Percentiles rank a stretch among this genome's conserved stretches.
These are phyloP conservation scores for Dasypogon diadema DNA, from an alignment of 2,888 invertebrate species.

Conservation along the genomic window DNA sequence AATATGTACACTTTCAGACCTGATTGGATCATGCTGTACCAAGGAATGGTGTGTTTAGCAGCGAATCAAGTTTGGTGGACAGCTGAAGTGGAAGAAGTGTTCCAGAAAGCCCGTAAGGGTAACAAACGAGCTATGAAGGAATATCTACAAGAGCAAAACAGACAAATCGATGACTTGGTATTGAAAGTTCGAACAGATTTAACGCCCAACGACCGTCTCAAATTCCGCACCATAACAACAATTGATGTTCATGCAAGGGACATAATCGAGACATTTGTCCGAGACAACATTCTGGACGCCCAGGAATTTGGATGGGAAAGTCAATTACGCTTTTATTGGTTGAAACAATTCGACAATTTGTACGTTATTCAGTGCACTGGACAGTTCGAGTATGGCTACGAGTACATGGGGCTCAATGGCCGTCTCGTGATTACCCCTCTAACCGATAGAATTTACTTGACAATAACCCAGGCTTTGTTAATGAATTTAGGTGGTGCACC, in stretches of 20 bases:
- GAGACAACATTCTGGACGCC: slow-evolving; percentile 84
- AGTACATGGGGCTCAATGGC: slow-evolving; percentile 95
- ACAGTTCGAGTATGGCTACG: slow-evolving; percentile 91
- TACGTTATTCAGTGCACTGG: slow-evolving; percentile 87
- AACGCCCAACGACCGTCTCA: slow-evolving; percentile 83
- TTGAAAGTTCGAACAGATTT: slow-evolving; percentile 78
- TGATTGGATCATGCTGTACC: slow-evolving; percentile 90
- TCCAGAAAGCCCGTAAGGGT: slow-evolving; percentile 75
- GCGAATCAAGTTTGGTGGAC: slow-evolving; percentile 97
- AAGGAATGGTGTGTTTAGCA: slow-evolving; percentile 87
- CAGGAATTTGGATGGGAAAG: slow-evolving; percentile 95
- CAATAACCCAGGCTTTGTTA: slow-evolving; percentile 91
- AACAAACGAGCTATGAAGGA: slow-evolving; percentile 92
- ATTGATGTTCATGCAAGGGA: slow-evolving; percentile 94
- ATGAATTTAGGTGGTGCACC: slow-evolving; percentile 94
- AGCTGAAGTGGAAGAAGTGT: slow-evolving; percentile 92
- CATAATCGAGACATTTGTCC: slow-evolving; percentile 85
- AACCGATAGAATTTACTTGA: slow-evolving; percentile 92
- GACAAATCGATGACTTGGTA: slow-evolving; percentile 86
- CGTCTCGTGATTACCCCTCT: slow-evolving; percentile 91
- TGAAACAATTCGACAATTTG: slow-evolving; percentile 82
- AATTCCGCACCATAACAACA: slow-evolving; percentile 89
- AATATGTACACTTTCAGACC: slow-evolving; percentile 70
- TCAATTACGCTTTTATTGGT: slow-evolving; percentile 93
- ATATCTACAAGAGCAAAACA: slow-evolving; percentile 80